phyloP scores from a whole-genome alignment of 2,888 invertebrate genomes.

The Tubulanus polymorphus region DNA sequence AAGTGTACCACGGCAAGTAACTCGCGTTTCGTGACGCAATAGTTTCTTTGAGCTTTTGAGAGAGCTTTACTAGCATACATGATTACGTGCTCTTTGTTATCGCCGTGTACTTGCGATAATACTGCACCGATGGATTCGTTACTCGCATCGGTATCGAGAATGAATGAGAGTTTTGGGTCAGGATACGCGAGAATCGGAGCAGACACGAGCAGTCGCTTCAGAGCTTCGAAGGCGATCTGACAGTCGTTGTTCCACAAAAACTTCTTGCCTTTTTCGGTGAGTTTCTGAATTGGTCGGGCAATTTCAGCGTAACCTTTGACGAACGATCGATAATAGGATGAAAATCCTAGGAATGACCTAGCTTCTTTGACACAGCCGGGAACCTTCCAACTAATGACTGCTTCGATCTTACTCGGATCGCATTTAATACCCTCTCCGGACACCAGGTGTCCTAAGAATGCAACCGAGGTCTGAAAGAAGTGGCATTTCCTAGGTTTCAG shows the following conservation, averaged over 20 bases:
- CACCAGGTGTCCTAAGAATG: constrained; percentile 14
- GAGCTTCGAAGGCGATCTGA: constrained; percentile 5
- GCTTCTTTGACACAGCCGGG: constrained; percentile 9
- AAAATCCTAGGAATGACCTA: constrained; percentile 10
- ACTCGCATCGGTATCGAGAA: constrained; percentile 10
- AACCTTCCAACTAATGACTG: constrained; percentile 10
- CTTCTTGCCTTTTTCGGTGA: constrained; percentile 5
- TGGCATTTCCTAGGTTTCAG: constrained; percentile 18
- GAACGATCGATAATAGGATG: constrained; percentile 13
- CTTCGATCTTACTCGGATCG: constrained; percentile 7
- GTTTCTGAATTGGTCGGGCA: constrained; percentile 8
- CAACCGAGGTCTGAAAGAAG: constrained; percentile 5
- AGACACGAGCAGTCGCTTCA: constrained; percentile 4
- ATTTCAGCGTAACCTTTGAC: constrained; percentile 12
- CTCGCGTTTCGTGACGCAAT: constrained; percentile 14
- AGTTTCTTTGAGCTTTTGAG: constrained; percentile 8
- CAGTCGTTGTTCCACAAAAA: constrained; percentile 9
- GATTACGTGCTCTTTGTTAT: constrained; percentile 10
- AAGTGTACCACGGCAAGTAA: constrained; percentile 8
- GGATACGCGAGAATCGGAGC: constrained; percentile 14
- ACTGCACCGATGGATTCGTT: constrained; percentile 8
- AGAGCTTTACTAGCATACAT: constrained; percentile 13
- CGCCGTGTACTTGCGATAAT: constrained; percentile 10
- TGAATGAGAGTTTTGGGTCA: not conserved
- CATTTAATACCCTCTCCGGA: constrained; percentile 7